Evolutionary conservation across 2,113 vertebrate genomes (phyloP).

Genomic region (Catharus minimus): DNA sequence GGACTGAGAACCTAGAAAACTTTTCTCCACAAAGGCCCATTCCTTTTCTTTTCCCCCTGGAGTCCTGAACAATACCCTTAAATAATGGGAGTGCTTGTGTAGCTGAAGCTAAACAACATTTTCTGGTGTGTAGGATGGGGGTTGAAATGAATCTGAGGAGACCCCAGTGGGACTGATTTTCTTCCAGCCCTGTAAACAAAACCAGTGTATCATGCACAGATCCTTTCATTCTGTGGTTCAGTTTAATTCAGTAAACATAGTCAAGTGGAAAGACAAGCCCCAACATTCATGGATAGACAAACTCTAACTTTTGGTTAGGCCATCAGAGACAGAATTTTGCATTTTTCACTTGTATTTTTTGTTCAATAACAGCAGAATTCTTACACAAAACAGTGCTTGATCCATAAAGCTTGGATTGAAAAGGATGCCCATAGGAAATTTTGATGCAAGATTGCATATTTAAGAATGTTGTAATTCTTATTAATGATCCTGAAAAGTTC

Average conservation of each 20-base stretch:
- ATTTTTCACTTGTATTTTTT: background rate
- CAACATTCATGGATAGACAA: background rate
- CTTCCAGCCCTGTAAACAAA: background rate
- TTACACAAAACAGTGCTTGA: background rate
- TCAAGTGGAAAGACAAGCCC: background rate
- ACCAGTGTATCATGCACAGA: background rate
- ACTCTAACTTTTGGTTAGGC: background rate
- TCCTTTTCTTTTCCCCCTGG: background rate
- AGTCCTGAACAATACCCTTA: background rate
- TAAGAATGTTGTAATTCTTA: slow-evolving; percentile 62
- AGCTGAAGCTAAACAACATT: background rate
- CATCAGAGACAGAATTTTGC: background rate
- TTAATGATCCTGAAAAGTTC: slow-evolving; percentile 44
- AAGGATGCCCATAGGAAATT: slow-evolving; percentile 4
- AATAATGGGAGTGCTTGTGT: background rate
- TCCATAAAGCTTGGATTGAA: background rate
- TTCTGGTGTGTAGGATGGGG: background rate
- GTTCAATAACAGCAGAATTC: background rate
- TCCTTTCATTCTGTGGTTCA: background rate
- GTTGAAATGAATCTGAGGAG: background rate
- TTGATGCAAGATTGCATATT: slow-evolving; percentile 14
- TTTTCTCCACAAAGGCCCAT: background rate
- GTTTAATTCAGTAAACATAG: background rate
- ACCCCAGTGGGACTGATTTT: background rate
- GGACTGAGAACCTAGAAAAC: background rate